Percentiles rank a stretch among this genome's conserved stretches.
phyloP scores from a whole-genome alignment of 1,140 invertebrate genomes.

The Gryllus bimaculatus region DNA sequence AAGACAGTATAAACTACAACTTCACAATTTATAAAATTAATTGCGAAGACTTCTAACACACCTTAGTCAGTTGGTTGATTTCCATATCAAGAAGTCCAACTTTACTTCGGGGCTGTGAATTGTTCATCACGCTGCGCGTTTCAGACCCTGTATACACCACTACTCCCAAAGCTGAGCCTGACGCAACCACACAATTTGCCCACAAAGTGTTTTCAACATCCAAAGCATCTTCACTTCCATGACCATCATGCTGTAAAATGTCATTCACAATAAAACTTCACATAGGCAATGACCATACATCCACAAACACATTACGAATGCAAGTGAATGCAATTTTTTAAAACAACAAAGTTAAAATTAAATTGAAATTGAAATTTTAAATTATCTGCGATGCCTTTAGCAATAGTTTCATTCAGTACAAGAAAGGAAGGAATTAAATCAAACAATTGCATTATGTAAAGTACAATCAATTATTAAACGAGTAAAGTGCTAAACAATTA shows the following conservation, averaged over 20 bases:
- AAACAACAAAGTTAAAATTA: too few species aligned
- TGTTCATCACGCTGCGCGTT: conserved; percentile 97
- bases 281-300: too few species aligned
- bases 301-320: too few species aligned
- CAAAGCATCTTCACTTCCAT: conserved; percentile 66
- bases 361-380: too few species aligned
- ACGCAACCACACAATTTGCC: conserved; percentile 96
- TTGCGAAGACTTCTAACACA: conserved; percentile 25
- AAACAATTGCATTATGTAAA: too few species aligned
- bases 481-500: too few species aligned
- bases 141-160: conserved; percentile 96
- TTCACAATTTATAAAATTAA: neutral
- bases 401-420: too few species aligned
- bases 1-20: conserved; percentile 10
- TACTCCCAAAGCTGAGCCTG: conserved; percentile 88
- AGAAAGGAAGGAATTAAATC: too few species aligned
- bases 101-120: conserved; percentile 88
- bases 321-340: too few species aligned
- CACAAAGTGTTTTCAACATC: conserved; percentile 96
- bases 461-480: too few species aligned
- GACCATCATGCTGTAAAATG: conserved; percentile 45
- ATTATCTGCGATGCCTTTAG: too few species aligned
- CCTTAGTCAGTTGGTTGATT: conserved; percentile 91
- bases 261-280: neutral
- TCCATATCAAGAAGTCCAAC: conserved; percentile 91